phyloP scores from a whole-genome alignment of 2,888 invertebrate species.

The Synergus japonicus region DNA sequence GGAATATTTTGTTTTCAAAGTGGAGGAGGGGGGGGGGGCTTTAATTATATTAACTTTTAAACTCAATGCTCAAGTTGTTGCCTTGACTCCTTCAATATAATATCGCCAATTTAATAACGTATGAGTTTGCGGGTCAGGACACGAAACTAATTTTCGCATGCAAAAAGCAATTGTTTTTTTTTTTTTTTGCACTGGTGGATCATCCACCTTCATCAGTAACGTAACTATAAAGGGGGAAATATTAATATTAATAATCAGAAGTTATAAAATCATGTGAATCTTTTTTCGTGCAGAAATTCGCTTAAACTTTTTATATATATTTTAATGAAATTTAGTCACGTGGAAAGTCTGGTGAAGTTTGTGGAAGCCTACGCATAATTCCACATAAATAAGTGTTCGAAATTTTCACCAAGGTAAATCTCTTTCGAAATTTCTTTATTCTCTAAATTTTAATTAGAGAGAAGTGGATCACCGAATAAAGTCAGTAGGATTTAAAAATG shows the following conservation, averaged over 20 bases:
- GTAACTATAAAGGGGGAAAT: not conserved
- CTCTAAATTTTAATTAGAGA: too few species aligned
- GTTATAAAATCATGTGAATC: not conserved
- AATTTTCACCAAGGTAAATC: too few species aligned
- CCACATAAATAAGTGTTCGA: too few species aligned
- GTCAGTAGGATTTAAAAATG: too few species aligned
- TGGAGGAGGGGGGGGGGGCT: too few species aligned
- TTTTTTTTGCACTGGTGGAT: constrained; percentile 46
- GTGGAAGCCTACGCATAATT: too few species aligned
- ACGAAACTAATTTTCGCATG: constrained; percentile 68
- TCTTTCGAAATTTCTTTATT: too few species aligned
- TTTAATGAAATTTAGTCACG: too few species aligned
- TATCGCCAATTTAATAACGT: not conserved
- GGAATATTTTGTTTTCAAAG: too few species aligned
- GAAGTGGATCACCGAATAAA: too few species aligned
- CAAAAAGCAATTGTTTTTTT: constrained; percentile 62
- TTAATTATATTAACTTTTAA: not conserved
- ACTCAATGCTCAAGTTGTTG: not conserved
- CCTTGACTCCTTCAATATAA: not conserved
- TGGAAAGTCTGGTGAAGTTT: too few species aligned
- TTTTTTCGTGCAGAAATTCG: not conserved
- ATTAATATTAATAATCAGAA: not conserved
- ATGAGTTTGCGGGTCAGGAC: constrained; percentile 56
- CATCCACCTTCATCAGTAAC: constrained; percentile 15
- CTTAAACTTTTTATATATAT: not conserved